Evolutionary conservation across 1,140 invertebrate genomes (phyloP), one percentile per base, ranked within the genome.

Genomic region (Pseudomyrmex cubaensis): DNA sequence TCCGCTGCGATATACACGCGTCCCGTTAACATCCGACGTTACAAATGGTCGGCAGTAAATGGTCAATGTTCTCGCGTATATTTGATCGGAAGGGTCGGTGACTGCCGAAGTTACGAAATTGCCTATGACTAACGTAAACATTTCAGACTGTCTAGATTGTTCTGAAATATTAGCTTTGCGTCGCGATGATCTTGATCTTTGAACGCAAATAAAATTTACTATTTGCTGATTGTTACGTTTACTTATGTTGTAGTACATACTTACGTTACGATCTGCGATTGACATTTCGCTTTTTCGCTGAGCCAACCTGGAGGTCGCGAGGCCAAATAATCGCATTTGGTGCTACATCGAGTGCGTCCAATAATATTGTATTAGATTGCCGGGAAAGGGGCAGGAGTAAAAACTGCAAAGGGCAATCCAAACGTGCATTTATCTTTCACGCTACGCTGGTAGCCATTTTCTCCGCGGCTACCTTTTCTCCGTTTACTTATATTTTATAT

Each of bases 391-490:
- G 2, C 0, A 35, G 35, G 25, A 25, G 20, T 48, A 25, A 70
- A 78, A 70, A 70, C 52, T 50, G 54, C 20, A 78, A 78, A 17
- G 52, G 52, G 50, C 52, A 57, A 78, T 78, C 44, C 52, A 70
- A 78, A 78, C 52, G 54, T 57, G 52, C 76, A 78, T 78, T 70
- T 78, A 69, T 78, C 64, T 78, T 70, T 70, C 54, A 70, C 63
- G 76, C 64, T 59, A 56, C 25, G 64, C 35, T 48, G 9, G 15
- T 69, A 1, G 75, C 63, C 15, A 78, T 78, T 78, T 57, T 78
- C 75, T 69, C 15, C 5, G 25, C 17, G 3, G n/a, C n/a, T 48
- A 9, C 17, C 44, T 77, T 66, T 48, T 25, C 9, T 64, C 52
- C 17, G 35, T 3, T 56, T 69, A 57, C n/a, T 35, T 35, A 57